These are phyloP conservation scores for Eupsilia transversa DNA, from an alignment of 2,888 invertebrate species.

Conservation along the genomic window DNA sequence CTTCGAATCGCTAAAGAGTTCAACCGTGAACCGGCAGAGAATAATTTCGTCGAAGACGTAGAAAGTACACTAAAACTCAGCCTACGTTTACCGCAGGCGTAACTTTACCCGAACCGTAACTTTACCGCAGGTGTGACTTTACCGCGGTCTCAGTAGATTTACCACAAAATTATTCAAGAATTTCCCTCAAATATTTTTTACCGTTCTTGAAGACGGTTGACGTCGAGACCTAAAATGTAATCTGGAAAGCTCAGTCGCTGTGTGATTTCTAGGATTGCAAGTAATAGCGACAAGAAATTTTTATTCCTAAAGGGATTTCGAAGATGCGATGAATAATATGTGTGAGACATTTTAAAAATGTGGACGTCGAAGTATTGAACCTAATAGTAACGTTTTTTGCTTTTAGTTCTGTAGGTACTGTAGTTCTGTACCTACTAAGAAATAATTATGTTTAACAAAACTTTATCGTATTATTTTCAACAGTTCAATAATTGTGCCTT, in stretches of 20 bases:
- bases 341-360: constrained; percentile 2
- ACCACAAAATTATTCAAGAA: constrained; percentile 37
- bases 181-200: constrained; percentile 22
- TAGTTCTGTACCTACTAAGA: not conserved
- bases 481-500: not conserved
- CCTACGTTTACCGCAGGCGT: constrained; percentile 19
- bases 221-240: constrained; percentile 1
- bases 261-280: constrained; percentile 36
- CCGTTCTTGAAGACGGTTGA: not conserved
- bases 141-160: constrained; percentile 28
- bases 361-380: not conserved
- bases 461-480: not conserved
- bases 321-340: constrained; percentile 19
- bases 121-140: constrained; percentile 20
- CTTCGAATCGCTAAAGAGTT: constrained; percentile 24
- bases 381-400: not conserved
- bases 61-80: constrained; percentile 21
- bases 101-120: constrained; percentile 15
- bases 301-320: constrained; percentile 24
- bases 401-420: not conserved
- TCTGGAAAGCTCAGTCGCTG: constrained; percentile 26
- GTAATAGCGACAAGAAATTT: constrained; percentile 15
- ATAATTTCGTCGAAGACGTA: constrained; percentile 34
- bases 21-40: constrained; percentile 19
- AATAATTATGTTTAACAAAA: no score